A percentile compares a stretch with the other conserved stretches of the same genome.
These are phyloP conservation scores for Aphodius sticticus DNA, from an alignment of 2,888 invertebrate species.

Conservation along the genomic window DNA sequence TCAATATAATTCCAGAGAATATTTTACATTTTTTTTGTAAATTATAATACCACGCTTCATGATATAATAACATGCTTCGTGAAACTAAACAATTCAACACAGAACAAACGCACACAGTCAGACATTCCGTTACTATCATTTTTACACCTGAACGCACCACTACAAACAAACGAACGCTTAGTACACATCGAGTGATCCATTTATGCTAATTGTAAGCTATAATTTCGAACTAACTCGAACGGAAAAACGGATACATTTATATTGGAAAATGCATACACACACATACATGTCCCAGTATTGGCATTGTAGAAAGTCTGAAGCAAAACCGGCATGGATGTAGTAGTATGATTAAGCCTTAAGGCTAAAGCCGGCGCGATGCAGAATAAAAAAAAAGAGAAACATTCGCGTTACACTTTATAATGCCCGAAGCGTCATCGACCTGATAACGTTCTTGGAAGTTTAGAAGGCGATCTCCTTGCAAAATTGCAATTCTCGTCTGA, in stretches of 20 bases:
- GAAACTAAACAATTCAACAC: too few species aligned
- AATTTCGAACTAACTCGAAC: neutral
- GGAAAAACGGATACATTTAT: neutral
- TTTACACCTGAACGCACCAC: too few species aligned
- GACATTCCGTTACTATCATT: too few species aligned
- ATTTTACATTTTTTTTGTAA: too few species aligned
- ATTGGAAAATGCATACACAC: neutral
- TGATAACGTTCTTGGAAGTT: neutral
- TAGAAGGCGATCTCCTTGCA: too few species aligned
- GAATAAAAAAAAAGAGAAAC: neutral
- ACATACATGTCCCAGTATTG: neutral
- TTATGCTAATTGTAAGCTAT: neutral
- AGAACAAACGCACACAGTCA: too few species aligned
- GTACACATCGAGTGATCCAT: neutral
- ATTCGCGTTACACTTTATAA: neutral
- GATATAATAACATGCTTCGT: too few species aligned
- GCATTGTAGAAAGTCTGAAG: neutral
- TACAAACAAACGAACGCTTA: neutral
- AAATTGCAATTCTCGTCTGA: neutral
- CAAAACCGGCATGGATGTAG: neutral
- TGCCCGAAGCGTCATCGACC: neutral
- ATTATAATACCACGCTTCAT: too few species aligned
- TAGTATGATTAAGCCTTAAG: neutral
- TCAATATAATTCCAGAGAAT: too few species aligned
- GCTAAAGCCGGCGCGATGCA: neutral